Base-by-base conservation (phyloP, 2,797 vertebrate species). In the Etheostoma nigrum region DNA sequence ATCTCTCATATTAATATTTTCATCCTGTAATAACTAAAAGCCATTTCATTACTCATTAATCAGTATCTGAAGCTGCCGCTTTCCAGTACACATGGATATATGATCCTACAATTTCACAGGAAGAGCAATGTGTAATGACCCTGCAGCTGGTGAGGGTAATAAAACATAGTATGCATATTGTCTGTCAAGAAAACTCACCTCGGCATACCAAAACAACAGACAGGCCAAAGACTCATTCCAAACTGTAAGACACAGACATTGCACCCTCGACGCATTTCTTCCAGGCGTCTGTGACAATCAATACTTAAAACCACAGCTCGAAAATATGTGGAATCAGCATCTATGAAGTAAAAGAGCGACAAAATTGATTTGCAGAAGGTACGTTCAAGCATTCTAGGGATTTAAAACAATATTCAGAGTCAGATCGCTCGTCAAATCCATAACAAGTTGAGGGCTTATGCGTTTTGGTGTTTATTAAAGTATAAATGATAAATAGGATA, bases 11-110 rank as follows among this genome's bases (percentile, higher is more conserved):
- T 92, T 88, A 92, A 92, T 91, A 88, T 92, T 92, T 91, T 88
- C 88, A 83, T 90, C 83, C 81, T 82, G 88, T 87, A 90, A 91
- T 92, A 92, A 93, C 87, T 91, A 89, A 93, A 91, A 93, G 90
- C 86, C 86, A 90, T 93, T 93, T 92, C 88, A 90, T 92, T 91
- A 91, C 84, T 92, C 91, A 93, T 93, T 94, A 90, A 92, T 94
- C 90, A 93, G 91, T 69, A 85, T 86, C 77, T 88, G 80, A 84
- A 86, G 84, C 82, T 18, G 36, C 82, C 33, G 70, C 82, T 78
- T 88, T 80, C 74, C 79, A 76, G 83, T 71, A 86, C 86, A 86
- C 87, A 71, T 48, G 57, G 90, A 92, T 91, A 93, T 93, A 91
- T 83, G 90, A 93, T 89, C 86, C 78, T 44, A 14, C 7, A 71